A percentile compares a stretch with the other conserved stretches of the same genome.
These are phyloP conservation scores for Malurus splendens DNA, from an alignment of 2,797 vertebrate genomes.

Conservation along the genomic window DNA sequence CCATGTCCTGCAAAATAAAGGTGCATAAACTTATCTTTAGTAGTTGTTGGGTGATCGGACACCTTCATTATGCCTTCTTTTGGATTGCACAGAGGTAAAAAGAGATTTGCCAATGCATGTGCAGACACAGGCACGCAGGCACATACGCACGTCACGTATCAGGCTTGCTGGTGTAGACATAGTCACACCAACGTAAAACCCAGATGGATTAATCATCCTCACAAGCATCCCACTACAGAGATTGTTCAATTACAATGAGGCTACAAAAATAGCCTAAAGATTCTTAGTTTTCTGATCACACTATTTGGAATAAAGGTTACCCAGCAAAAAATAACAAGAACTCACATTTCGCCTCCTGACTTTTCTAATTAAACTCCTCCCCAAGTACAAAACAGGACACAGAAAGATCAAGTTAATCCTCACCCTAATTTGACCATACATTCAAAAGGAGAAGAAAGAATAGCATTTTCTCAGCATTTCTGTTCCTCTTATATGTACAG, in stretches of 20 bases:
- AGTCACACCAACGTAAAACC: background rate
- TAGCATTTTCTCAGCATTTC: background rate
- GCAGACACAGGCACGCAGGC: background rate
- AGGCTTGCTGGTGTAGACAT: background rate
- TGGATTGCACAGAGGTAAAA: background rate
- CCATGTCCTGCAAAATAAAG: background rate
- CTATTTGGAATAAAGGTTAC: background rate
- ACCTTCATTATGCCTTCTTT: background rate
- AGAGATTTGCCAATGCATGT: background rate
- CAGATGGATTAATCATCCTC: background rate
- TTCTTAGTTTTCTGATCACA: background rate
- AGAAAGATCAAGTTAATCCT: background rate
- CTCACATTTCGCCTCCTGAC: background rate
- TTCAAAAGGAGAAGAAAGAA: background rate
- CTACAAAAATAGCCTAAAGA: background rate
- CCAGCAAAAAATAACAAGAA: background rate
- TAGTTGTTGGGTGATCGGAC: background rate
- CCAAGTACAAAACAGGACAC: background rate
- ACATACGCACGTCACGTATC: accelerated
- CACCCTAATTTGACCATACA: background rate
- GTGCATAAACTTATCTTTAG: background rate
- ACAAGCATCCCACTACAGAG: background rate
- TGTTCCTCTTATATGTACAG: background rate
- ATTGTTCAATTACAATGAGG: background rate
- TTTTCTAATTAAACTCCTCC: background rate